Percentiles rank a stretch among this genome's conserved stretches.
phyloP scores from a whole-genome alignment of 2,113 vertebrate genomes.

The Sisor rabdophorus region DNA sequence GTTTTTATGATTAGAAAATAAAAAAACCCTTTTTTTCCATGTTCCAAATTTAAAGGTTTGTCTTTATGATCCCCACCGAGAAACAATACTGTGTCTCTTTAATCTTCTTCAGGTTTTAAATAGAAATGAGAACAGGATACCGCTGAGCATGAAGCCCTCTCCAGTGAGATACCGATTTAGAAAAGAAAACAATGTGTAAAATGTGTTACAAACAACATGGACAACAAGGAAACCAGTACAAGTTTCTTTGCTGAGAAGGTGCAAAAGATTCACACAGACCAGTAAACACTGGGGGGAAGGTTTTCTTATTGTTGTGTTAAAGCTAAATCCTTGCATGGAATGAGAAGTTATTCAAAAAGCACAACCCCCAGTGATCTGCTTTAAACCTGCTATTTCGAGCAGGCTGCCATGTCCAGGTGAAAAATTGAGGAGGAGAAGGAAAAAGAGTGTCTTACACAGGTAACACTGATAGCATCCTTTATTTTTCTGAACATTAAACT shows the following conservation, averaged over 20 bases:
- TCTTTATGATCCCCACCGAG: not conserved
- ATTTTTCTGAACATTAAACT: not conserved
- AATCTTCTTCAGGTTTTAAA: slow-evolving; percentile 19
- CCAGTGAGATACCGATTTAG: slow-evolving; percentile 3
- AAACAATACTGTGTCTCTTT: slow-evolving; percentile 15
- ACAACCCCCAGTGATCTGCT: not conserved
- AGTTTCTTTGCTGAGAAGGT: too few relatives aligned
- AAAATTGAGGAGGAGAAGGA: not conserved
- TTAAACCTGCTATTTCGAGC: not conserved
- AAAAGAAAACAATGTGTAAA: not conserved
- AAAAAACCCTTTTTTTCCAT: too few relatives aligned
- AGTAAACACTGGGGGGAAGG: too few relatives aligned
- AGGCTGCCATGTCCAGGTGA: not conserved
- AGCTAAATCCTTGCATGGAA: not conserved
- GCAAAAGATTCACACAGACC: too few relatives aligned
- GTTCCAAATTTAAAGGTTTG: too few relatives aligned
- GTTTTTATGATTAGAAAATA: too few relatives aligned
- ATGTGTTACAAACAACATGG: too few relatives aligned
- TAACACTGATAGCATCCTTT: too few relatives aligned
- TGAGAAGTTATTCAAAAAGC: not conserved
- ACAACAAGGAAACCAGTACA: too few relatives aligned
- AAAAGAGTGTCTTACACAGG: not conserved
- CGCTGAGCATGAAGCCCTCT: not conserved
- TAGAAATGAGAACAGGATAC: slow-evolving; percentile 14
- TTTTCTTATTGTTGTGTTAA: not conserved